These are phyloP conservation scores for Acropternis orthonyx DNA, from an alignment of 2,797 vertebrate genomes.

Conservation along the genomic window DNA sequence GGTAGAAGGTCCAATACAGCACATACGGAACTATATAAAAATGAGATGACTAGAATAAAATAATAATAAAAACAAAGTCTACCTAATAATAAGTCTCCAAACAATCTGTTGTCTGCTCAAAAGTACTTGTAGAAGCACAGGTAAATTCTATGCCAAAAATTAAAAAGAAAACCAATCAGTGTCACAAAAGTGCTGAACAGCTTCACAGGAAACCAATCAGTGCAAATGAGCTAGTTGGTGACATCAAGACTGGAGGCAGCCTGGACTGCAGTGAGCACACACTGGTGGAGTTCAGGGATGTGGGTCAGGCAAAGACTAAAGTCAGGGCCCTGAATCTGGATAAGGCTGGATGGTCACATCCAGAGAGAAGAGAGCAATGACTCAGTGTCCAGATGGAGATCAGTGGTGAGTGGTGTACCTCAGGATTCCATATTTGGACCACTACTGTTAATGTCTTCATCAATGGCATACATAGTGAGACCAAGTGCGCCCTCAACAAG, in stretches of 20 bases:
- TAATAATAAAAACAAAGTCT: not conserved
- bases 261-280: not conserved
- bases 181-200: not conserved
- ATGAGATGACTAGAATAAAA: not conserved
- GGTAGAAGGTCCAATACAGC: not conserved
- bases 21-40: not conserved
- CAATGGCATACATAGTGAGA: not conserved
- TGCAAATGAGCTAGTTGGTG: not conserved
- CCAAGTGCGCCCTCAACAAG: not conserved
- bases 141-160: not conserved
- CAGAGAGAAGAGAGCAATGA: not conserved
- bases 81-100: not conserved
- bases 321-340: not conserved
- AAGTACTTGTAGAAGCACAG: not conserved
- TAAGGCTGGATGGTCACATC: not conserved
- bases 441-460: not conserved
- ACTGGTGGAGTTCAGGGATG: not conserved
- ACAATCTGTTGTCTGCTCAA: not conserved
- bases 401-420: not conserved
- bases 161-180: not conserved
- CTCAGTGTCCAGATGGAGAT: no score
- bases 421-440: not conserved
- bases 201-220: not conserved
- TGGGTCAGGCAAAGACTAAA: not conserved
- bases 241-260: not conserved